A percentile compares a stretch with the other conserved stretches of the same genome.
Conservation (phyloP, 2,888 invertebrate species). For the Hemithea aestivaria region DNA sequence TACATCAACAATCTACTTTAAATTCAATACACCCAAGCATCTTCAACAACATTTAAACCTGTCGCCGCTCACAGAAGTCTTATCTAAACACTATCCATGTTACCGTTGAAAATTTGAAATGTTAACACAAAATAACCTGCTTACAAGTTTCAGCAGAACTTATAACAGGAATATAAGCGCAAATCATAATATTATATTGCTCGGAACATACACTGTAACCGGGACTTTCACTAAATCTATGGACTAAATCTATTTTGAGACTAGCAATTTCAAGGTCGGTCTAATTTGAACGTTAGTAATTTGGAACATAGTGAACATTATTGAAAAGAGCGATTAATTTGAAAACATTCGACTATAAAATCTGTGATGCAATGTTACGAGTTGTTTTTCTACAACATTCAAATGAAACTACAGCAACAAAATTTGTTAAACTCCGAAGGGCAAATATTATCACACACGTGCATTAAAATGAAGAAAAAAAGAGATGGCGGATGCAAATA, state of each 20-base stretch:
- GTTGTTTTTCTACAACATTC: constrained; percentile 35
- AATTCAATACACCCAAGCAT: constrained; percentile 24
- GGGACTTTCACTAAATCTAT: constrained; percentile 15
- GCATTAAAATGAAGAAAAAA: constrained; percentile 30
- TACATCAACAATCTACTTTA: constrained; percentile 64
- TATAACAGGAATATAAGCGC: constrained; percentile 24
- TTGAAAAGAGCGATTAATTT: constrained; percentile 10
- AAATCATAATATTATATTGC: constrained; percentile 14
- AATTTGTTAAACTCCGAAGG: constrained; percentile 39
- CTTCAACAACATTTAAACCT: constrained; percentile 1
- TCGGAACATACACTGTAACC: constrained; percentile 4
- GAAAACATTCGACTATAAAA: constrained; percentile 11
- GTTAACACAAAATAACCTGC: constrained; percentile 13
- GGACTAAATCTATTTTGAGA: constrained; percentile 52
- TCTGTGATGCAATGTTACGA: constrained; percentile 19
- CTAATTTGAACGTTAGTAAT: constrained; percentile 37
- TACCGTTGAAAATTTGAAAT: constrained; percentile 8
- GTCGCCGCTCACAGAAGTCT: constrained; percentile 1
- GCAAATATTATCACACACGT: constrained; percentile 52
- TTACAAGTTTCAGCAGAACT: constrained; percentile 10
- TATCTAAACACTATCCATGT: background rate
- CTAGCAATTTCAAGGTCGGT: constrained; percentile 69
- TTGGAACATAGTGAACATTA: constrained; percentile 17
- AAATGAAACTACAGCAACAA: constrained; percentile 57
- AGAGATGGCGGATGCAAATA: constrained; percentile 10